phyloP scores from a whole-genome alignment of 2,797 vertebrate species.

The Tachyglossus aculeatus region DNA sequence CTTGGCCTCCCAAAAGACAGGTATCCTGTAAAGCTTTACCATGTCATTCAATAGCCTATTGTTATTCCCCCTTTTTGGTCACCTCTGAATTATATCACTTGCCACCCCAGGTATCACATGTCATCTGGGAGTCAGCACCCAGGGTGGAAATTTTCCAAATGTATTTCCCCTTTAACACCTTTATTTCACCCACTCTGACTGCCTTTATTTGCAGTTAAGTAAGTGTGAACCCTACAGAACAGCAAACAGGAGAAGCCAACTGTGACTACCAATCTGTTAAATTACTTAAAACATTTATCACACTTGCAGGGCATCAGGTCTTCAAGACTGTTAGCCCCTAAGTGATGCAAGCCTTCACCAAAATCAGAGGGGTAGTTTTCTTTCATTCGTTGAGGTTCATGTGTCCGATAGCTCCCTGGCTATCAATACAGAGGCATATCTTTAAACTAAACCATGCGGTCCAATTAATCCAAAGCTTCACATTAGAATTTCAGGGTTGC shows the following conservation, averaged over 20 bases:
- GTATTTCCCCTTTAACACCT: background rate
- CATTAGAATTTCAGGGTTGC: background rate
- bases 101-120: background rate
- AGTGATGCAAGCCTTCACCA: background rate
- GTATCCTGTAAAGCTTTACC: background rate
- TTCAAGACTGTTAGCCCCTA: slow-evolving; percentile 22
- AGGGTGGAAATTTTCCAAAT: background rate
- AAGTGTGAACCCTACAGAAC: background rate
- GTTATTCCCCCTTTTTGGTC: background rate
- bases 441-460: too few relatives aligned
- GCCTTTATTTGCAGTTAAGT: slow-evolving; percentile 1
- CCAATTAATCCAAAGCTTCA: slow-evolving; percentile 1
- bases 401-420: background rate
- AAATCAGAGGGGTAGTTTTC: background rate
- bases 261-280: background rate
- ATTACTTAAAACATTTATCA: background rate
- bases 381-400: background rate
- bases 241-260: background rate
- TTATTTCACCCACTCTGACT: background rate
- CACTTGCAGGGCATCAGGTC: slow-evolving; percentile 1
- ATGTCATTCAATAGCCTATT: background rate
- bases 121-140: background rate
- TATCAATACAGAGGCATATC: background rate
- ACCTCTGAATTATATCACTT: background rate
- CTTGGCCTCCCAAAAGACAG: background rate